Evolutionary conservation across 1,140 invertebrate species (phyloP), one percentile per base, ranked within the genome.

Genomic region (Saccostrea glomerata): DNA sequence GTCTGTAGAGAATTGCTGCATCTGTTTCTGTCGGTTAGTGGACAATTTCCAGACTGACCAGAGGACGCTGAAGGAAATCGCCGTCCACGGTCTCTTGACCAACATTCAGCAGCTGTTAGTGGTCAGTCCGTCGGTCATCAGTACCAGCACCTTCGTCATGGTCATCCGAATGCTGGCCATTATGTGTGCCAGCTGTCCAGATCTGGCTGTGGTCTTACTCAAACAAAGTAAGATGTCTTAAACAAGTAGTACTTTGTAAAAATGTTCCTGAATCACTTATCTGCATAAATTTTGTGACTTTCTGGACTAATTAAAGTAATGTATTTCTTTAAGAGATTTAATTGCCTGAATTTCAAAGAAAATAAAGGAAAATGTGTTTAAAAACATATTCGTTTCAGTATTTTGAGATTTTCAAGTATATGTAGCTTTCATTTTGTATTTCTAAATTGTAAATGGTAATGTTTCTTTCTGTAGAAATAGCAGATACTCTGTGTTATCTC

Each of bases 31-130:
- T 90, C 96, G 99, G 23, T 96, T 99, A 13, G 98, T 99, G 0
- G 99, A 99, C 92, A 99, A 98, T 94, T 98, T 98, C 94, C 98
- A 99, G 94, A 96, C 97, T 92, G 98, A 99, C 94, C 97, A 98
- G 55, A 96, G 97, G 11, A 97, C 97, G 90, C 95, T 99, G 77
- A 98, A 98, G 93, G 98, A 99, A 95, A 99, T 99, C 89, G 98
- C 99, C 84, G 98, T 98, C 88, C 97, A 98, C 36, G 98, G 98
- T 94, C 95, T 99, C 82, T 96, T 99, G 3, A 97, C 97, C 55
- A 99, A 99, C 95, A 96, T 95, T 17, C 93, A 95, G 90, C 94
- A 95, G 90, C 89, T 96, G 92, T 95, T 99, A 93, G 97, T 99
- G 90, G 97, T 98, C 63, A 97, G 98, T 25, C 98, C 98, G 85